Evolutionary conservation across 2,113 vertebrate genomes (phyloP).

Genomic region (Antennarius striatus): DNA sequence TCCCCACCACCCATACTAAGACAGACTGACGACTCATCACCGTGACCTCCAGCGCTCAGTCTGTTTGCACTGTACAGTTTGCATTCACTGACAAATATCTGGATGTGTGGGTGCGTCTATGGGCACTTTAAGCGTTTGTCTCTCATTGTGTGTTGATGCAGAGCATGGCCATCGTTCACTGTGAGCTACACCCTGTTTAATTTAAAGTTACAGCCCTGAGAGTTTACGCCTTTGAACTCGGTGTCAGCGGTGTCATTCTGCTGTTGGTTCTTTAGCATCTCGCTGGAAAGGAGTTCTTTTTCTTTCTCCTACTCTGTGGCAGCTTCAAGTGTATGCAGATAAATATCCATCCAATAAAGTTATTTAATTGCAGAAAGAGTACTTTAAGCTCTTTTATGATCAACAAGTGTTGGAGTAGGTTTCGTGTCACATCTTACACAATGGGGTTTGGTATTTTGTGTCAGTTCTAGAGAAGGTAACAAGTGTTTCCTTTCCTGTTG

Average conservation of each 20-base stretch:
- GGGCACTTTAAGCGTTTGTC: neutral
- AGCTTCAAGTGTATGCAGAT: too few species aligned
- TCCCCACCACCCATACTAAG: constrained; percentile 12
- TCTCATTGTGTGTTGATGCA: neutral
- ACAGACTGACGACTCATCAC: constrained; percentile 9
- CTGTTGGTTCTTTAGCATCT: constrained; percentile 28
- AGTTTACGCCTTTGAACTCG: constrained; percentile 28
- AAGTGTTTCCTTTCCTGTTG: constrained; percentile 66
- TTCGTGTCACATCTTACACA: too few species aligned
- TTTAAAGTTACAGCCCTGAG: constrained; percentile 43
- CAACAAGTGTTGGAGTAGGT: too few species aligned
- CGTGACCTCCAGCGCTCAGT: constrained; percentile 12
- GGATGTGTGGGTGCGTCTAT: constrained; percentile 17
- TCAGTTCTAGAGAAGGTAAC: constrained; percentile 61
- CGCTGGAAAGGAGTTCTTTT: too few species aligned
- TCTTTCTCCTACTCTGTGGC: too few species aligned
- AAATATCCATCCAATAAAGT: too few species aligned
- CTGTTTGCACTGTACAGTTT: neutral
- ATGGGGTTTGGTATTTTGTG: constrained; percentile 15
- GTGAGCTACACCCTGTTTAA: constrained; percentile 61
- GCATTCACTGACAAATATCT: constrained; percentile 14
- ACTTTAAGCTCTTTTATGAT: too few species aligned
- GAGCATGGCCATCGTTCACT: constrained; percentile 61
- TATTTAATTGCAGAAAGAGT: too few species aligned
- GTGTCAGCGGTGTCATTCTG: constrained; percentile 22